Evolutionary conservation across 1,140 invertebrate species (phyloP), one percentile per base, ranked within the genome.

Genomic region (Pachypsylla venusta): DNA sequence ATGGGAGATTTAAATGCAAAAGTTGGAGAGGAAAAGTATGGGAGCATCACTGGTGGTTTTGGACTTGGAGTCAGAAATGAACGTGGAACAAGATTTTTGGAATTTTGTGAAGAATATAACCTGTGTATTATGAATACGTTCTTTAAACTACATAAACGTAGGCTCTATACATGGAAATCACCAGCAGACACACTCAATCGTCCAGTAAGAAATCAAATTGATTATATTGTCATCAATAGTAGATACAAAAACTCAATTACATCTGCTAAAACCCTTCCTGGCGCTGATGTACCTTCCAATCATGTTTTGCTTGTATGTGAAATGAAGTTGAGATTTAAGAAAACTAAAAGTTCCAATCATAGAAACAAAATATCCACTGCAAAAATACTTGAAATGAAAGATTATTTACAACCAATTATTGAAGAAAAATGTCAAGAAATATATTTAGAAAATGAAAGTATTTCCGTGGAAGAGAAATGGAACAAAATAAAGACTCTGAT

Each of bases 171-270:
- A 2, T 70, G 68, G 66, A 69, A 64, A 20, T 68, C 65, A 25
- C 67, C 69, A 25, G 27, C 26, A 25, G 65, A 70, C 57, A 64
- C 22, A 12, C 27, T 61, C n/a, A 24, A 64, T 7, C 53, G 64
- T 19, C 60, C 64, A 27, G 57, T 70, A 14, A 54, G 69, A 58
- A 71, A 70, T 59, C 69, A 70, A 60, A 71, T 70, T 56, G 68
- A 70, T 56, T 71, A 63, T 56, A 64, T 71, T 0, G 26, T 67
- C 20, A 64, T 68, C 1, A 67, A 68, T 20, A 62, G 62, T 20
- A 48, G 67, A 12, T 71, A 64, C 53, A 57, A 57, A 56, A 71
- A 70, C 59, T 57, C 39, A 54, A 26, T 69, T 0, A 68, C 60
- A 42, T 60, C 59, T 39, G 64, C 58, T 10, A 64, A 66, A 60